Evolutionary conservation across 2,888 invertebrate genomes (phyloP).

Genomic region (Perdita meconis): DNA sequence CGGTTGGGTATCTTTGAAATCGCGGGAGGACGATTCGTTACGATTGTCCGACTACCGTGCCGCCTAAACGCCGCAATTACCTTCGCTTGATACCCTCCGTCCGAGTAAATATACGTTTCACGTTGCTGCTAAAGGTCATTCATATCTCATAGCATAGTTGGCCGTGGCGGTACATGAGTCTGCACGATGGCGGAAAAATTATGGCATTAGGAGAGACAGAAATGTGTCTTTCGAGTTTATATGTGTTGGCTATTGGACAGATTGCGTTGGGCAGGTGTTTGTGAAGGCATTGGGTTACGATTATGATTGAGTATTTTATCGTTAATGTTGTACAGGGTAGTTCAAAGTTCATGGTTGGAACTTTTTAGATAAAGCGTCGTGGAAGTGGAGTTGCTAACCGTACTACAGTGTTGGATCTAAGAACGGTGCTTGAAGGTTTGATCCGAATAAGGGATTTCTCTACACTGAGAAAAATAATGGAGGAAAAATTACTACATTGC

Average conservation of each 20-base stretch:
- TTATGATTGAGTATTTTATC: too few relatives aligned
- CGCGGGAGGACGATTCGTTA: constrained; percentile 38
- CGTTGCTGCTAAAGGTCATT: constrained; percentile 41
- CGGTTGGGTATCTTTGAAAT: constrained; percentile 42
- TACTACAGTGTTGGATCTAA: too few relatives aligned
- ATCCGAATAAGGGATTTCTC: too few relatives aligned
- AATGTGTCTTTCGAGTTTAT: constrained; percentile 26
- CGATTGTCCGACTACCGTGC: constrained; percentile 52
- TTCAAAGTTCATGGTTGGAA: too few relatives aligned
- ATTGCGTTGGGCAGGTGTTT: too few relatives aligned
- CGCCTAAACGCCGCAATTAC: constrained; percentile 52
- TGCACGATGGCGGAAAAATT: constrained; percentile 20
- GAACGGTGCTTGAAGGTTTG: too few relatives aligned
- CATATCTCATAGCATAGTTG: constrained; percentile 47
- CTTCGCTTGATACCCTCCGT: constrained; percentile 45
- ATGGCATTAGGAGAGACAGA: constrained; percentile 21
- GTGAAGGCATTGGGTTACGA: too few relatives aligned
- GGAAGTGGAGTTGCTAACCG: too few relatives aligned
- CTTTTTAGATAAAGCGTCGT: too few relatives aligned
- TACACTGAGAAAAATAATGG: too few relatives aligned
- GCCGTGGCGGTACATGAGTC: constrained; percentile 37
- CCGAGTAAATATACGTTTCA: constrained; percentile 37
- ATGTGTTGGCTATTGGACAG: constrained; percentile 6
- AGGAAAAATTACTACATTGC: too few relatives aligned
- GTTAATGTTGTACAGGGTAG: too few relatives aligned